phyloP scores from a whole-genome alignment of 2,797 vertebrate genomes.

The Acanthis flammea region DNA sequence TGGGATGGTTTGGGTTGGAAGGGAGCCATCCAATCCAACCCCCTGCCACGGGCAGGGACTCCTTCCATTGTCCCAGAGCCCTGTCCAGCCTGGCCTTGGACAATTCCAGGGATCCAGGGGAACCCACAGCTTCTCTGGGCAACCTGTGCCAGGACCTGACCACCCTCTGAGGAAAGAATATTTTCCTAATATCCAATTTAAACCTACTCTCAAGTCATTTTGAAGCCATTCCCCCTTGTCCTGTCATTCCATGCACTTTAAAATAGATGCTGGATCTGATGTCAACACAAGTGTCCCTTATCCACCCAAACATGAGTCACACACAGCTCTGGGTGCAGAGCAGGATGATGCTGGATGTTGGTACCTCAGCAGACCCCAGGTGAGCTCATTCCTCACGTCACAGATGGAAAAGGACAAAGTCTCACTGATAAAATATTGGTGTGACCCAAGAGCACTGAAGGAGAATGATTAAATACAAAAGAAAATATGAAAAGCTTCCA shows the following conservation, averaged over 20 bases:
- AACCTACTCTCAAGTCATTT: not conserved
- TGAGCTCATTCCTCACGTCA: not conserved
- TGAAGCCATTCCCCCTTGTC: not conserved
- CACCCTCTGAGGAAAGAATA: not conserved
- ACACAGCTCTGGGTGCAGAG: rapidly evolving
- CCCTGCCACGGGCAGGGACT: not conserved
- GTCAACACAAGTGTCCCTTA: not conserved
- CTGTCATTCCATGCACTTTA: not conserved
- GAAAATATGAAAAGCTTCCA: not conserved
- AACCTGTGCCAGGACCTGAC: not conserved
- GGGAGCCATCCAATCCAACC: not conserved
- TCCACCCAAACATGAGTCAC: not conserved
- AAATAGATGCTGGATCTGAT: not conserved
- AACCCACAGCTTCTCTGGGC: not conserved
- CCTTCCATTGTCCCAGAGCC: not conserved
- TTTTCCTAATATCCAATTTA: not conserved
- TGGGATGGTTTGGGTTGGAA: not conserved
- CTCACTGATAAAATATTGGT: not conserved
- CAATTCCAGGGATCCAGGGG: not conserved
- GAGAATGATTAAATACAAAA: not conserved
- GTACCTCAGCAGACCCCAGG: not conserved
- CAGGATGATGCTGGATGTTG: not conserved
- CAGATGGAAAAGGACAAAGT: not conserved
- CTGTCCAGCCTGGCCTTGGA: not conserved
- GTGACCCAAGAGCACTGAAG: not conserved